phyloP scores from a whole-genome alignment of 2,797 vertebrate species.

The Hapalemur alaotrensis region DNA sequence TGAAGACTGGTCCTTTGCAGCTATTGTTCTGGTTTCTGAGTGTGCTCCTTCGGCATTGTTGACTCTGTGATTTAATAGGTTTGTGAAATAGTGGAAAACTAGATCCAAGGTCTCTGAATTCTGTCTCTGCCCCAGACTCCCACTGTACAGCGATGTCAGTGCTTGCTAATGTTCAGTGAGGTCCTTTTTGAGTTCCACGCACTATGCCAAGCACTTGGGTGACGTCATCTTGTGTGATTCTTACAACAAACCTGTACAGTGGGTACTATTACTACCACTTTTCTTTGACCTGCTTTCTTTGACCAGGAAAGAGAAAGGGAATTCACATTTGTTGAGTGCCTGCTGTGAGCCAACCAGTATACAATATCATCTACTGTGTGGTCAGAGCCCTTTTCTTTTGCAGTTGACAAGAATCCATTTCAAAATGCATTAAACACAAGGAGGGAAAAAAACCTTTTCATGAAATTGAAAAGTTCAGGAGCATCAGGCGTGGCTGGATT shows the following conservation, averaged over 20 bases:
- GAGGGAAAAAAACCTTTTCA: neutral
- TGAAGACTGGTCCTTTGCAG: neutral
- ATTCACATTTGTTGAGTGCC: neutral
- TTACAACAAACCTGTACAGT: neutral
- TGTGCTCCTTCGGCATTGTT: neutral
- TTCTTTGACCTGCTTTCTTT: neutral
- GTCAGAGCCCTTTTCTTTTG: neutral
- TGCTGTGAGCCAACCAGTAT: neutral
- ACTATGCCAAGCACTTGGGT: no score
- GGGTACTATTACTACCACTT: accelerated
- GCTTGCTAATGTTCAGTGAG: neutral
- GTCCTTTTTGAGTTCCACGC: neutral
- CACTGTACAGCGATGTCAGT: accelerated
- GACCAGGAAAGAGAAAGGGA: neutral
- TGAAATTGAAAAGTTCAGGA: neutral
- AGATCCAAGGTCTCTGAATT: neutral
- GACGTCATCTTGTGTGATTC: neutral
- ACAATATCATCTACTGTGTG: accelerated
- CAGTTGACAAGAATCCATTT: neutral
- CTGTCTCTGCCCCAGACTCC: neutral
- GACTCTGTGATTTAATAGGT: no score
- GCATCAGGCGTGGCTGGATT: neutral
- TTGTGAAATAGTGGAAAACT: neutral
- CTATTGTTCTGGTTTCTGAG: neutral
- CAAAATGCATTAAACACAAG: neutral